Evolutionary conservation across 2,113 vertebrate genomes (phyloP).

Genomic region (Misgurnus mizolepis): DNA sequence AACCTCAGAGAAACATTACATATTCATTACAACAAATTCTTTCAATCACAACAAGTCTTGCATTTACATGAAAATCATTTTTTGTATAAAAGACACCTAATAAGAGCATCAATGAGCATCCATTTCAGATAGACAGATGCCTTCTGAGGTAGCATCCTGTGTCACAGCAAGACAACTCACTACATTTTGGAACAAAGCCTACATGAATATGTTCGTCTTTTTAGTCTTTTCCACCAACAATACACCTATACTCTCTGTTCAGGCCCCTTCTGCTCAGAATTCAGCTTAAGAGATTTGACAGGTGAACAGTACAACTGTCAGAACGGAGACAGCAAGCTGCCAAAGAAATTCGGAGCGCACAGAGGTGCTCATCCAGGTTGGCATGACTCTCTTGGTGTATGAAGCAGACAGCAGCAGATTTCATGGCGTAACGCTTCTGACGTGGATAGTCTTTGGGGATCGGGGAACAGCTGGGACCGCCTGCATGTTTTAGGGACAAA

Average conservation of each 20-base stretch:
- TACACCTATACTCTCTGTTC: neutral
- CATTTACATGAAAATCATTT: too few relatives aligned
- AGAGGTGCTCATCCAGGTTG: neutral
- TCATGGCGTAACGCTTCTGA: conserved; percentile 46
- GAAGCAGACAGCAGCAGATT: conserved; percentile 25
- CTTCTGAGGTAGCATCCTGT: too few relatives aligned
- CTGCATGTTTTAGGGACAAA: conserved; percentile 52
- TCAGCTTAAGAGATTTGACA: neutral
- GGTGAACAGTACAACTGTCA: conserved; percentile 29
- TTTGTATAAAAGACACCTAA: too few relatives aligned
- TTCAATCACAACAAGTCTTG: too few relatives aligned
- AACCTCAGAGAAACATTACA: too few relatives aligned
- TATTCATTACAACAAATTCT: too few relatives aligned
- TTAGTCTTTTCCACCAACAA: neutral
- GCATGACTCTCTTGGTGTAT: neutral
- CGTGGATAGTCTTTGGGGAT: conserved; percentile 51
- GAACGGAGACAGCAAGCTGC: conserved; percentile 6
- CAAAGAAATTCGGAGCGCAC: neutral
- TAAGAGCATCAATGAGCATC: too few relatives aligned
- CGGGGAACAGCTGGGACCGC: conserved; percentile 62
- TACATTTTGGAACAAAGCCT: neutral
- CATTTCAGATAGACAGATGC: too few relatives aligned
- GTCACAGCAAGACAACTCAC: neutral
- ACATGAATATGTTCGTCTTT: neutral
- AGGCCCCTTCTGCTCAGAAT: neutral